Evolutionary conservation across 2,113 vertebrate genomes (phyloP), one percentile per base, ranked within the genome.

Genomic region (Machaerirhynchus nigripectus): DNA sequence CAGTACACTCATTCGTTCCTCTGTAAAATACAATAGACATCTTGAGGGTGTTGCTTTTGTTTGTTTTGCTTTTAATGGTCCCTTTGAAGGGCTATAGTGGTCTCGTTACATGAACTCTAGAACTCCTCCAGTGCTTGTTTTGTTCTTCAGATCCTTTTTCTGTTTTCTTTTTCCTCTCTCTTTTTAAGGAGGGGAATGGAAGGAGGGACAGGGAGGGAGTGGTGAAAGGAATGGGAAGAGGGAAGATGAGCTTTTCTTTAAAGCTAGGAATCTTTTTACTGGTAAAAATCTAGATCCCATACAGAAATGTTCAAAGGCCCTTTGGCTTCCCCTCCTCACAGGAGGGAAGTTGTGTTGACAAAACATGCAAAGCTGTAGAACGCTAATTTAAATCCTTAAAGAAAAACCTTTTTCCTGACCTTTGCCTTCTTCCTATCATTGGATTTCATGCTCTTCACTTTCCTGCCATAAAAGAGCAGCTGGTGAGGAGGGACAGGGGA

Each of bases 371-470:
- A 95, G 93, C 86, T 95, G 53, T 95, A 94, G 95, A 96, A 92
- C 9, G 10, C 83, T 92, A 90, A 94, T 96, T 94, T 90, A 96
- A 96, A 92, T 94, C 73, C 92, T 95, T 86, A 73, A 94, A 96
- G 88, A 90, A 94, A 94, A 95, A 89, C 73, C 73, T 95, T 96
- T 95, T 94, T 68, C 79, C 82, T 96, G 95, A 95, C 96, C 96
- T 96, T 96, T 96, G 95, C 92, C 95, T 89, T 90, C 56, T 89
- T 95, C 85, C 93, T 97, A 94, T 94, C 92, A 78, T 74, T 96
- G 79, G 64, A 96, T 97, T 97, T 97, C 95, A 96, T 20, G 90
- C 90, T 93, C 68, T 94, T 97, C 91, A 79, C 91, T 95, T 96
- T 78, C 79, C 83, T 95, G 90, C 96, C 69, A 53, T 96, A 92